phyloP scores from a whole-genome alignment of 2,888 invertebrate genomes.

The Leptinotarsa haldemani region DNA sequence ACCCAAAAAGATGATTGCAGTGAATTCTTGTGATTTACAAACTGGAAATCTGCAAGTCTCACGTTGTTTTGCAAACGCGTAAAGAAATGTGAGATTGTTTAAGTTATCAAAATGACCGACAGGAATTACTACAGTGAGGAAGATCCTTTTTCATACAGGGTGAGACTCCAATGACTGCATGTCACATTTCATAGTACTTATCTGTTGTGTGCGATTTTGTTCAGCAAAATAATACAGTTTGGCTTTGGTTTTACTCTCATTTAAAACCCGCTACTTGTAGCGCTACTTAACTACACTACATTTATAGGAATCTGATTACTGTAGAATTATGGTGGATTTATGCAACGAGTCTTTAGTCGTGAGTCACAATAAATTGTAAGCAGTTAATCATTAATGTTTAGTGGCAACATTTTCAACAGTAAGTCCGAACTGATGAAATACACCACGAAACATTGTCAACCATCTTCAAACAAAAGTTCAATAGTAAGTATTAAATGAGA shows the following conservation, averaged over 20 bases:
- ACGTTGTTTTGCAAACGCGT: neutral
- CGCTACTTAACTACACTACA: neutral
- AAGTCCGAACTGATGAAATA: no score
- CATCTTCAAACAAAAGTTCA: no score
- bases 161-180: constrained; percentile 46
- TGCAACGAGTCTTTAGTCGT: neutral
- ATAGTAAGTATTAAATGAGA: no score
- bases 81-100: constrained; percentile 18
- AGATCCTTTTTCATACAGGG: constrained; percentile 60
- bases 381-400: no score
- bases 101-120: constrained; percentile 48
- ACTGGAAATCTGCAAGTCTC: neutral
- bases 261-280: neutral
- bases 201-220: neutral
- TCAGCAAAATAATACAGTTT: neutral
- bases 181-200: no score
- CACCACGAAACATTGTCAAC: no score
- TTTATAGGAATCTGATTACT: no score
- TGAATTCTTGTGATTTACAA: neutral
- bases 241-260: neutral
- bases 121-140: constrained; percentile 59
- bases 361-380: no score
- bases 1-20: constrained; percentile 5
- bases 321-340: neutral
- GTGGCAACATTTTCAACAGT: no score